Conservation (phyloP, 2,888 invertebrate genomes). For the Pocota personata region DNA sequence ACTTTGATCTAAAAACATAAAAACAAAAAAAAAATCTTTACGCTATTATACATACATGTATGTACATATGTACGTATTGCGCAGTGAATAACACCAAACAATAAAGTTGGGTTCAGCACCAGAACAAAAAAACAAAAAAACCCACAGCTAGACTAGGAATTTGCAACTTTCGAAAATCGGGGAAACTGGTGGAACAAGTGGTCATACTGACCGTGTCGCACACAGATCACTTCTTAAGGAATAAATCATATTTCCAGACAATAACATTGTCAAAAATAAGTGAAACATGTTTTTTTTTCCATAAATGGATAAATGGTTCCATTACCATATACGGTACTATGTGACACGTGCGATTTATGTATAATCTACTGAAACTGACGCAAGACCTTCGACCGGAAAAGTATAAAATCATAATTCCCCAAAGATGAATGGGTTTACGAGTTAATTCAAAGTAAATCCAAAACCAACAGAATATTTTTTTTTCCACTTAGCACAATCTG, state of each 20-base stretch:
- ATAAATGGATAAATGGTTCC: neutral
- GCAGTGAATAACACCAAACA: neutral
- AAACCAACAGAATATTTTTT: neutral
- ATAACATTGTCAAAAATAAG: neutral
- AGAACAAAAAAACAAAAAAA: neutral
- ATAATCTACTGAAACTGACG: neutral
- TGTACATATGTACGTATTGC: too few relatives aligned
- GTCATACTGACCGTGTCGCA: neutral
- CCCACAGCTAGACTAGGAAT: neutral
- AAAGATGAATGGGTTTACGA: neutral
- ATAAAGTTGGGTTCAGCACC: neutral
- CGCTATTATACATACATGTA: neutral
- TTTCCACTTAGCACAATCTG: neutral
- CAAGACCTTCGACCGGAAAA: neutral
- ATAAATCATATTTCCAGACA: constrained; percentile 4
- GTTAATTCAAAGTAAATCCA: neutral
- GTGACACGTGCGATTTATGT: neutral
- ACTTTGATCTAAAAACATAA: constrained; percentile 11
- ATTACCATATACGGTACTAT: neutral
- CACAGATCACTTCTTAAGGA: neutral
- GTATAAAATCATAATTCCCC: neutral
- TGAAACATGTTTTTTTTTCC: neutral
- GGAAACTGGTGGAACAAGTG: constrained; percentile 9
- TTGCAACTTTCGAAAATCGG: neutral
- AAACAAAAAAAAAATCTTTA: neutral